Evolutionary conservation across 2,797 vertebrate species (phyloP).

Genomic region (Argyrosomus regius): DNA sequence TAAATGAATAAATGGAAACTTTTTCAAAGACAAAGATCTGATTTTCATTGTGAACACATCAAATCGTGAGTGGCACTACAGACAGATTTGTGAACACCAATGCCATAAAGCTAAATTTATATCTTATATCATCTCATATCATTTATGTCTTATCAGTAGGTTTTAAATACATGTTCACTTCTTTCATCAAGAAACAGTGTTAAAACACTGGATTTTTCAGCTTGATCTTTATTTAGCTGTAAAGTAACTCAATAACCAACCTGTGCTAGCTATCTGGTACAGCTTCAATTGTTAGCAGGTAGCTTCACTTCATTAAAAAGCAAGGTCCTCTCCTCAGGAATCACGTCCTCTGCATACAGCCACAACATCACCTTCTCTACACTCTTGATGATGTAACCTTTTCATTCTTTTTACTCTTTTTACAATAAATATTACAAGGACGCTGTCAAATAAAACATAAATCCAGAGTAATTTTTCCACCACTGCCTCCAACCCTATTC

Average conservation of each 20-base stretch:
- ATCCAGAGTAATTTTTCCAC: too few species aligned
- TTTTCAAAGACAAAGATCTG: too few species aligned
- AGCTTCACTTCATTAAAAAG: not conserved
- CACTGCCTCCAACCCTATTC: too few species aligned
- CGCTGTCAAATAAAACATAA: too few species aligned
- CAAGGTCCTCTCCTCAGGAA: not conserved
- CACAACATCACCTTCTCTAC: not conserved
- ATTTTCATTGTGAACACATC: not conserved
- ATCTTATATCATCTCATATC: too few species aligned
- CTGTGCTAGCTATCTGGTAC: not conserved
- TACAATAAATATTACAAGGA: too few species aligned
- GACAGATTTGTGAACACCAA: too few species aligned
- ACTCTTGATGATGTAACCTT: not conserved
- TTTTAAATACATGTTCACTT: too few species aligned
- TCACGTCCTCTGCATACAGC: not conserved
- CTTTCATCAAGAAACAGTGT: too few species aligned
- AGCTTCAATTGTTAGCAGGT: not conserved
- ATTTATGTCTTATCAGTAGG: too few species aligned
- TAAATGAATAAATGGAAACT: too few species aligned
- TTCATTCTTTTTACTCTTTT: not conserved
- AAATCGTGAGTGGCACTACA: not conserved
- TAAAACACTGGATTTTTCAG: not conserved
- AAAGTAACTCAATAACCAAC: not conserved
- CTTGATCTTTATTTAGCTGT: not conserved
- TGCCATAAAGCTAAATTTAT: too few species aligned